Evolutionary conservation across 2,797 vertebrate genomes (phyloP), one percentile per base, ranked within the genome.

Genomic region (Streptopelia turtur): DNA sequence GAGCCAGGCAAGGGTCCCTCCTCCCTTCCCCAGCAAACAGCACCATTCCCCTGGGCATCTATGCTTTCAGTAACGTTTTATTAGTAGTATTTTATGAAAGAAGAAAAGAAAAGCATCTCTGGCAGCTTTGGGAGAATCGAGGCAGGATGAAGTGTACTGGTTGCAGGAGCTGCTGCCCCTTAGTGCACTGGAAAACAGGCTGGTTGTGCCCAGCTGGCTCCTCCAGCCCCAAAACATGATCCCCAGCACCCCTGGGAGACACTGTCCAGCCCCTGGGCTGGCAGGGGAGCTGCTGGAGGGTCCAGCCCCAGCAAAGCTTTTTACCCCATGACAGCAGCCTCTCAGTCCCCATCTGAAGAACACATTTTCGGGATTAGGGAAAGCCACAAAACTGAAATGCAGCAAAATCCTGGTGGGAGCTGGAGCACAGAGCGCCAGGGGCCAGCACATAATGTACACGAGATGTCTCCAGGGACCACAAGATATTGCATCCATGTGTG

Each of bases 141-240:
- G 75, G 72, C 41, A 4, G 84, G 84, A 96, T 84, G 77, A n/a
- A 91, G 87, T 83, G 68, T 96, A 76, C 94, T 77, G 75, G 69
- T 79, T 94, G 82, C 35, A 33, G 64, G 70, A 89, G 27, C 60
- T 66, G 43, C 71, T 95, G 79, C 41, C 84, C 87, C 85, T 49
- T 92, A 87, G 69, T 72, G 85, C 43, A 47, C 43, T 83, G 76
- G 70, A 66, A 63, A 72, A 80, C 21, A 83, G 43, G 6, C 60
- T 52, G 68, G 1, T 20, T 45, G 43, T 20, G 43, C 43, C 43
- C 43, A 45, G 43, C 43, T 17, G 8, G 39, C 56, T 63, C 57
- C 45, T 41, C 30, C 72, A 57, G 68, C 56, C 60, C 45, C 71
- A 77, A 61, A 77, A 49, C 18, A 5, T 16, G 31, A 41, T 27